Conservation (phyloP, 2,888 invertebrate genomes). For the Meghimatium bilineatum region DNA sequence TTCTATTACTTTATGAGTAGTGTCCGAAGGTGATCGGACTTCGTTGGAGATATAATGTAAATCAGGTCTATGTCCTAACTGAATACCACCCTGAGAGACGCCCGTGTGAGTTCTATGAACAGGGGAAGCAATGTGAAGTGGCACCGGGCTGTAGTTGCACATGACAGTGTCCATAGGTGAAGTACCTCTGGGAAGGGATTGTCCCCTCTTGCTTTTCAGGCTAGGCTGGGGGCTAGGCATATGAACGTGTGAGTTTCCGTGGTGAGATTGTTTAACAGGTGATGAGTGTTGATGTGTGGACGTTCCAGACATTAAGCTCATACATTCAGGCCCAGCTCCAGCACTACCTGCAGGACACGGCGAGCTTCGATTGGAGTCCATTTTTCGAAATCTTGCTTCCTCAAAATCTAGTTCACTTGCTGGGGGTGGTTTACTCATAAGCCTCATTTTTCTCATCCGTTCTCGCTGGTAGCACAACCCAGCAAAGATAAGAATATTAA, state of each 20-base stretch:
- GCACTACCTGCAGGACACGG: slow-evolving; percentile 22
- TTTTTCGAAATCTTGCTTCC: slow-evolving; percentile 51
- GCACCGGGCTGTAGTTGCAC: slow-evolving; percentile 67
- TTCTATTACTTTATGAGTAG: slow-evolving; percentile 9
- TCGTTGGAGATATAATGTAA: slow-evolving; percentile 49
- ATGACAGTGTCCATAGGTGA: slow-evolving; percentile 19
- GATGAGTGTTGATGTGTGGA: slow-evolving; percentile 20
- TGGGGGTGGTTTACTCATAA: slow-evolving; percentile 49
- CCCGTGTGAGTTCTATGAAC: slow-evolving; percentile 60
- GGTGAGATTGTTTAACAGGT: background rate
- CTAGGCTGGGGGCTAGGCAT: slow-evolving; percentile 47
- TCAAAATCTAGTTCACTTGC: slow-evolving; percentile 50
- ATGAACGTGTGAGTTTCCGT: slow-evolving; percentile 43
- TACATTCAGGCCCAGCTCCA: slow-evolving; percentile 25
- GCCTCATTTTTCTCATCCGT: slow-evolving; percentile 65
- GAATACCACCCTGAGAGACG: slow-evolving; percentile 37
- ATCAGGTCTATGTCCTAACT: slow-evolving; percentile 43
- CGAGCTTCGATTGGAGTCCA: slow-evolving; percentile 51
- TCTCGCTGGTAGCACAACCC: slow-evolving; percentile 91
- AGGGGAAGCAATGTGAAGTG: slow-evolving; percentile 68
- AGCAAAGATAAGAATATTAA: slow-evolving; percentile 95
- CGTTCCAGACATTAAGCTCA: slow-evolving; percentile 39
- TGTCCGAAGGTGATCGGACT: slow-evolving; percentile 3
- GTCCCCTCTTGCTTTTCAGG: slow-evolving; percentile 30
- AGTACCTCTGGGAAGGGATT: slow-evolving; percentile 19